Evolutionary conservation across 2,888 invertebrate genomes (phyloP), one percentile per base, ranked within the genome.

Genomic region (Drosophila melanocephala): DNA sequence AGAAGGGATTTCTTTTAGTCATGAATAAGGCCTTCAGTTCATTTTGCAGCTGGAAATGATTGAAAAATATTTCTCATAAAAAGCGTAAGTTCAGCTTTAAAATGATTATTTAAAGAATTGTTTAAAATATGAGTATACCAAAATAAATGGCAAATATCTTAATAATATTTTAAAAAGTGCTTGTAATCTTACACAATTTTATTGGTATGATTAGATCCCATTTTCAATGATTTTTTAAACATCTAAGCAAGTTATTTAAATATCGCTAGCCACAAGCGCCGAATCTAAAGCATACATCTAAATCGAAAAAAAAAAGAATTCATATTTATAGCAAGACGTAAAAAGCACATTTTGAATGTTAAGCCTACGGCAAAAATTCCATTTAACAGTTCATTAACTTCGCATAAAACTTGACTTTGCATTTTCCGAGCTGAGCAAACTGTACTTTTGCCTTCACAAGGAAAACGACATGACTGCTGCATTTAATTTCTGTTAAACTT

Each of bases 21-120:
- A 14, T 58, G 35, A 57, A 75, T 28, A 60, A 51, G 32, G 39
- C 55, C 44, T 72, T 77, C 77, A 75, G 51, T 5, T 16, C 14
- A 16, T 56, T 68, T 68, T 73, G 53, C 74, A 75, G 66, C 53
- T 61, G 47, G 51, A 62, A 51, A 28, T 51, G 51, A 56, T 53
- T 26, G 2, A 35, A 30, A n/a, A 33, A 28, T 14, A 50, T 39
- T 65, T 60, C 16, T 16, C 9, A 16, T 5, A 16, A 26, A 16
- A 16, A 16, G 16, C 0, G 14, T 22, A 47, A 47, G 22, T 14
- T 1, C 14, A 22, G 2, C 16, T 26, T 9, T 1, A 47, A 47
- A 26, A 9, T 47, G 2, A 26, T n/a, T 42, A 47, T 9, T 26
- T n/a, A n/a, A n/a, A n/a, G 0, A n/a, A 10, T 2, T n/a, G 1